Percentiles rank a stretch among this genome's conserved stretches.
Evolutionary conservation across 2,113 vertebrate species (phyloP).

Genomic region (Cololabis saira): DNA sequence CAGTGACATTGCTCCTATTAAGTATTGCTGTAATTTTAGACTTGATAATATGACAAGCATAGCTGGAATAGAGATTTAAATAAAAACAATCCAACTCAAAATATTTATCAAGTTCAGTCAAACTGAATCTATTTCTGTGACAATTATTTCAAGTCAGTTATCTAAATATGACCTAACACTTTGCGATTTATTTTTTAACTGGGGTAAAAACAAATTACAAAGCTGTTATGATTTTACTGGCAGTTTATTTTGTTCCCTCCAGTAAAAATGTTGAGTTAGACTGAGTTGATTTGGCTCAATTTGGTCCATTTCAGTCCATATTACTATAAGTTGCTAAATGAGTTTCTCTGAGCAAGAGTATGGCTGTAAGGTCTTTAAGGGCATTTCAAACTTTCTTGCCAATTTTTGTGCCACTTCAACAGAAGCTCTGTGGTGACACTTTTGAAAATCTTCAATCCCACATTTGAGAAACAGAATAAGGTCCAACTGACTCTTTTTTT

Average conservation of each 20-base stretch:
- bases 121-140: too few species aligned
- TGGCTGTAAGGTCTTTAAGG: conserved; percentile 7
- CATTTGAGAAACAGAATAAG: conserved; percentile 9
- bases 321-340: conserved; percentile 1
- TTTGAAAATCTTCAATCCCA: conserved; percentile 25
- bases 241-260: not conserved
- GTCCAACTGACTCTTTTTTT: conserved; percentile 25
- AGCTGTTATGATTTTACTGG: not conserved
- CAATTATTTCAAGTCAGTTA: not conserved
- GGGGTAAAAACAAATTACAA: not conserved
- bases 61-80: not conserved
- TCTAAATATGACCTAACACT: not conserved
- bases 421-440: conserved; percentile 4
- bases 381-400: conserved; percentile 15
- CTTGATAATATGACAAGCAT: not conserved
- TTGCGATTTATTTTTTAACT: not conserved
- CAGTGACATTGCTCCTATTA: not conserved
- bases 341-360: conserved; percentile 10
- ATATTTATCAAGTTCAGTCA: too few species aligned
- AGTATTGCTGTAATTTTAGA: not conserved
- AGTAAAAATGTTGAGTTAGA: too few species aligned
- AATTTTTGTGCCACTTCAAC: conserved; percentile 22
- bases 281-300: not conserved
- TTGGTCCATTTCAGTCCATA: not conserved
- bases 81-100: not conserved